Evolutionary conservation across 2,888 invertebrate genomes (phyloP).

Genomic region (Polia nebulosa): DNA sequence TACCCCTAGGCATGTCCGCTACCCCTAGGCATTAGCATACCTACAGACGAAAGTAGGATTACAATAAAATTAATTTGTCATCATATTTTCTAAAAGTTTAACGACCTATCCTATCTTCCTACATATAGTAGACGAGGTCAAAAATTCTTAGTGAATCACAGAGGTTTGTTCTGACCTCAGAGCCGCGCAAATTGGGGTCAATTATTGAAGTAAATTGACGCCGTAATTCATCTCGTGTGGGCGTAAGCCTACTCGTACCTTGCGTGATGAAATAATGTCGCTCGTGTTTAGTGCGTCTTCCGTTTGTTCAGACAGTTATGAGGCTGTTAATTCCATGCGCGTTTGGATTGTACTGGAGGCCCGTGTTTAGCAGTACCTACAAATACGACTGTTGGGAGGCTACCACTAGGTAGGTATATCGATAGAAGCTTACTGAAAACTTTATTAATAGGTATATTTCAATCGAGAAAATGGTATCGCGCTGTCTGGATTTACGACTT

Average conservation of each 20-base stretch:
- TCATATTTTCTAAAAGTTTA: constrained; percentile 32
- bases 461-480: not conserved
- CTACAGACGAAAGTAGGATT: not conserved
- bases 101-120: constrained; percentile 45
- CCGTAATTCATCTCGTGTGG: constrained; percentile 65
- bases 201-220: constrained; percentile 68
- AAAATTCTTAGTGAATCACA: constrained; percentile 67
- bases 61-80: not conserved
- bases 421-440: not conserved
- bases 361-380: not conserved
- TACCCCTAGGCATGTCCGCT: no score
- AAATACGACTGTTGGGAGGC: not conserved
- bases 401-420: not conserved
- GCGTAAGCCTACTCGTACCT: no score
- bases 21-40: no score
- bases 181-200: constrained; percentile 66
- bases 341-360: constrained; percentile 25
- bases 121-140: constrained; percentile 54
- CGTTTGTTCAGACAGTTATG: constrained; percentile 42
- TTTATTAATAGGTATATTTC: not conserved
- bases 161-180: constrained; percentile 63
- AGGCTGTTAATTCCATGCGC: constrained; percentile 25
- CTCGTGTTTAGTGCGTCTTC: constrained; percentile 49
- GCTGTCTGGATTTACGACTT: not conserved
- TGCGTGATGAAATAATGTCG: constrained; percentile 63